phyloP scores from a whole-genome alignment of 2,888 invertebrate species.

The Bhutanitis thaidina region DNA sequence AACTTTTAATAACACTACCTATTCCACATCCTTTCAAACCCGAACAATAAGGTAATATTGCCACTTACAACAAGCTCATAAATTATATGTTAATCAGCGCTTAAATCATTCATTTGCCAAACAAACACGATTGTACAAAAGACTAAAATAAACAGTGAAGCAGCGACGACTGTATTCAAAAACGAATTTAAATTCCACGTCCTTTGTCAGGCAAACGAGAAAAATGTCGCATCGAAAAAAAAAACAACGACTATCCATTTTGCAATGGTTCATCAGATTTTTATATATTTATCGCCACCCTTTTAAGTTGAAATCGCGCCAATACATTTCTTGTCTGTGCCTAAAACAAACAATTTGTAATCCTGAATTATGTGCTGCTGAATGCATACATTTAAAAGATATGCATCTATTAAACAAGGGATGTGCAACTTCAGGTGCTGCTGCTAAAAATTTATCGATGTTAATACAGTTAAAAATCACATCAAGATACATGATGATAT shows the following conservation, averaged over 20 bases:
- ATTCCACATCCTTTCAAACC: conserved; percentile 24
- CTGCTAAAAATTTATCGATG: conserved; percentile 34
- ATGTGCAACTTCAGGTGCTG: conserved; percentile 33
- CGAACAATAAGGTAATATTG: conserved; percentile 32
- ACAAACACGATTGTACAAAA: conserved; percentile 43
- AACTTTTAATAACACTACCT: conserved; percentile 28
- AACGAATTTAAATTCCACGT: conserved; percentile 54
- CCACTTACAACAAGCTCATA: conserved; percentile 32
- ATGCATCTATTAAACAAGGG: conserved; percentile 72
- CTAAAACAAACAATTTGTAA: conserved; percentile 80
- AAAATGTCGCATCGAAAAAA: conserved; percentile 46
- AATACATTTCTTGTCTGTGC: conserved; percentile 73
- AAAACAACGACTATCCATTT: conserved; percentile 45
- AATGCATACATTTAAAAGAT: conserved; percentile 79
- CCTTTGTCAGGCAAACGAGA: conserved; percentile 62
- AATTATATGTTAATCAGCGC: conserved; percentile 50
- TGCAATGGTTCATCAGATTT: conserved; percentile 63
- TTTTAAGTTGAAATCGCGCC: conserved; percentile 75
- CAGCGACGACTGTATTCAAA: conserved; percentile 47
- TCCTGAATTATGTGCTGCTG: conserved; percentile 78
- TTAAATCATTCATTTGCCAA: conserved; percentile 64
- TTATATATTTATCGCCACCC: conserved; percentile 71
- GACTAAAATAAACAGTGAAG: conserved; percentile 48
- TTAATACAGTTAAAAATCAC: conserved; percentile 8
- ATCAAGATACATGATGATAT: no score